Conservation (phyloP, 2,113 vertebrate species). For the Synodontis membranacea region DNA sequence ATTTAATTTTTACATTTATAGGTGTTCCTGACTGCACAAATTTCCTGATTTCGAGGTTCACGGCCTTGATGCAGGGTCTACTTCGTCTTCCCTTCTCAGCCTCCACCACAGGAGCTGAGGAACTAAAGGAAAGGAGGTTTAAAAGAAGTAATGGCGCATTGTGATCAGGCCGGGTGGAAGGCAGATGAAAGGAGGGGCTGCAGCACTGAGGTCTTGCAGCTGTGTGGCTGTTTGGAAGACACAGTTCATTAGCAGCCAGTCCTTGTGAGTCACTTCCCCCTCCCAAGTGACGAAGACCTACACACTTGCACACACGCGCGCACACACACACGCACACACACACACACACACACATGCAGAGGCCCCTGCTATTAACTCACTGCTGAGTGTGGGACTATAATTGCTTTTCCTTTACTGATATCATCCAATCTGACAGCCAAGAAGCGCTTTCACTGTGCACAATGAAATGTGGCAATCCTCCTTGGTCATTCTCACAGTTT, state of each 20-base stretch:
- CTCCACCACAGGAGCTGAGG: background rate
- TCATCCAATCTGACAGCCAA: constrained; percentile 59
- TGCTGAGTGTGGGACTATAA: constrained; percentile 64
- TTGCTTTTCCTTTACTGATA: constrained; percentile 69
- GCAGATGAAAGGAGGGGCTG: constrained; percentile 42
- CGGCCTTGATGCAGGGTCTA: background rate
- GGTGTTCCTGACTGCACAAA: too few species aligned
- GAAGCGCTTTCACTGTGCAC: constrained; percentile 38
- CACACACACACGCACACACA: constrained; percentile 20
- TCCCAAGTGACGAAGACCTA: constrained; percentile 51
- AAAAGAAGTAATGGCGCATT: constrained; percentile 13
- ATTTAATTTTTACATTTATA: background rate
- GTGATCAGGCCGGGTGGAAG: constrained; percentile 14
- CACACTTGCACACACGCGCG: background rate
- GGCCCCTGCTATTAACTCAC: constrained; percentile 55
- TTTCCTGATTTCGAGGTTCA: background rate
- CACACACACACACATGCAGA: constrained; percentile 33
- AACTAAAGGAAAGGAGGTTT: background rate
- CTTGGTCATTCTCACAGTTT: constrained; percentile 3
- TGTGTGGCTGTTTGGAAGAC: constrained; percentile 65
- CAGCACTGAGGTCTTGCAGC: constrained; percentile 51
- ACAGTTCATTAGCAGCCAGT: constrained; percentile 76
- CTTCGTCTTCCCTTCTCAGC: background rate
- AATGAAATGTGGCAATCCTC: constrained; percentile 12
- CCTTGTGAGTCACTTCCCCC: constrained; percentile 66